Evolutionary conservation across 2,888 invertebrate genomes (phyloP).

Genomic region (Macropis europaea): DNA sequence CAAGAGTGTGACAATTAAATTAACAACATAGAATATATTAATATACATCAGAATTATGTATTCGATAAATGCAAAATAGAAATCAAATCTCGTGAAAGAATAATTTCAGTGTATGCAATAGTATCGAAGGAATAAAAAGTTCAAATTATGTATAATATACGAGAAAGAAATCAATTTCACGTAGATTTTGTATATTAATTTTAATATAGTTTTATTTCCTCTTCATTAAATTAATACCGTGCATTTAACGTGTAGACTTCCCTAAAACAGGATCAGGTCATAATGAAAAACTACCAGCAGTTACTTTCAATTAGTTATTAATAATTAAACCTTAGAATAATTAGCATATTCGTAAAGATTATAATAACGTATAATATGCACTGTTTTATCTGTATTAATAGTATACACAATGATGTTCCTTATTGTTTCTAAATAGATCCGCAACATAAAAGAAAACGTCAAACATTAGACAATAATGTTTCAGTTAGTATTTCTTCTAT

Average conservation of each 20-base stretch:
- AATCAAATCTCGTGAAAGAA: not conserved
- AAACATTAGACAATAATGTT: conserved; percentile 61
- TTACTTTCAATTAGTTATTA: conserved; percentile 73
- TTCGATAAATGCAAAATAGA: conserved; percentile 2
- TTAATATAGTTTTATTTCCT: not conserved
- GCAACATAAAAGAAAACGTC: conserved; percentile 67
- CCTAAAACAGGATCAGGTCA: conserved; percentile 20
- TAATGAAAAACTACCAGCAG: conserved; percentile 39
- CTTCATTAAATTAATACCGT: not conserved
- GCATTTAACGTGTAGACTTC: not conserved
- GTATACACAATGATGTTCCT: conserved; percentile 68
- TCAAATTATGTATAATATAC: not conserved
- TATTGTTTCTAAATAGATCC: conserved; percentile 51
- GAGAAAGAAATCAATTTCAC: not conserved
- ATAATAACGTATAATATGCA: conserved; percentile 70
- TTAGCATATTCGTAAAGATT: conserved; percentile 70
- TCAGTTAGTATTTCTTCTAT: conserved; percentile 53
- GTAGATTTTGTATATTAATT: not conserved
- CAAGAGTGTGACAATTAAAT: conserved; percentile 46
- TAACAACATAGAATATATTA: not conserved
- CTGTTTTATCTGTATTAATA: conserved; percentile 64
- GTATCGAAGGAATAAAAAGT: not conserved
- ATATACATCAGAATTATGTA: not conserved
- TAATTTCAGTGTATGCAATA: not conserved
- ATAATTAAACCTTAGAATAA: conserved; percentile 70